Evolutionary conservation across 2,113 vertebrate genomes (phyloP).

Genomic region (Pontoporia blainvillei): DNA sequence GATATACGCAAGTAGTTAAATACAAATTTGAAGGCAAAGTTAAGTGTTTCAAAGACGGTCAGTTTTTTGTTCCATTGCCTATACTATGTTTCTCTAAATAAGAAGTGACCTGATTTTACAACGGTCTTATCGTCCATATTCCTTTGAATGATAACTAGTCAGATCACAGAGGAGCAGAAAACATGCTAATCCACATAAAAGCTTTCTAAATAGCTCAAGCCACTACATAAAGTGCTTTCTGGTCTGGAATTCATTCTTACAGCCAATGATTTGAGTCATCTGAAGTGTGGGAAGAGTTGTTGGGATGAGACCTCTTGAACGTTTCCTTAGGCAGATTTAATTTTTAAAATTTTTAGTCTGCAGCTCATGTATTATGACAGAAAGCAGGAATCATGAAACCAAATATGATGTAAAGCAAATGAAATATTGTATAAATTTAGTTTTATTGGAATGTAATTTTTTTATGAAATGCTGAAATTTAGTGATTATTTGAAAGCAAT

Average conservation of each 20-base stretch:
- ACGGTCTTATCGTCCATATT: background rate
- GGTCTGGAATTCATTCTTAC: conserved; percentile 35
- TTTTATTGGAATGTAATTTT: conserved; percentile 9
- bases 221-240: conserved; percentile 25
- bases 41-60: background rate
- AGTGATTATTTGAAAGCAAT: background rate
- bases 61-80: background rate
- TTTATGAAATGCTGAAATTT: conserved; percentile 2
- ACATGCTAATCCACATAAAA: conserved; percentile 40
- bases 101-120: background rate
- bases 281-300: background rate
- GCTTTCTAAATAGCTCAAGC: background rate
- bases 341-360: background rate
- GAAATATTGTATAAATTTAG: background rate
- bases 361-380: background rate
- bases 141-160: conserved; percentile 29
- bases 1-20: background rate
- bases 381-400: background rate
- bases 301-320: background rate
- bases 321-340: background rate
- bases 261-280: conserved; percentile 38
- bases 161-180: background rate
- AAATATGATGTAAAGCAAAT: background rate
- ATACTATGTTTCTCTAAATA: background rate
- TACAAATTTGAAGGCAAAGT: background rate